Evolutionary conservation across 30 jellyfish, hydroid and myxozoan species (phyloP), one percentile per base, ranked within the genome.

Genomic region (Sanderia malayensis): DNA sequence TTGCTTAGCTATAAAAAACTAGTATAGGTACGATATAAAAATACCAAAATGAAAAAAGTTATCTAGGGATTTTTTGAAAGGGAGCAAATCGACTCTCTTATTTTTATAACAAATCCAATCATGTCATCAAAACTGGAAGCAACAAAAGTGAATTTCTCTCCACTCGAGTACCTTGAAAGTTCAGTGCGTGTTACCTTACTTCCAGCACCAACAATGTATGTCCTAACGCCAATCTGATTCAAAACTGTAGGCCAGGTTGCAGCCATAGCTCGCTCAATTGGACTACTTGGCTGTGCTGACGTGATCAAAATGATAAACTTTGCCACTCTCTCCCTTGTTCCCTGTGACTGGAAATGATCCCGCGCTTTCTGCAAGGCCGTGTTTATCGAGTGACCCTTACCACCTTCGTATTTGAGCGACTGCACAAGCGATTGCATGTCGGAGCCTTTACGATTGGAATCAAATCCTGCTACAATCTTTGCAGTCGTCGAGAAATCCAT

Each of bases 161-260:
- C 85, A 45, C 80, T 60, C 9, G 95, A 60, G 22, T 62, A 69
- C 19, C 64, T 71, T 18, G 33, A 22, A 11, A 86, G 87, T 18
- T 33, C 59, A 18, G 44, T 41, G 28, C 28, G 49, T 10, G 73
- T 69, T 58, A 86, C 89, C 8, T 67, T 67, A 55, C 58, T 44
- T 17, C 89, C 96, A 25, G 83, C 96, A 31, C 94, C 94, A 23
- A 86, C 86, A 31, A 68, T 86, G 19, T 47, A 57, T 18, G 81
- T 13, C 41, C 30, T 52, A 20, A 60, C 88, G 3, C 96, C 96
- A 10, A 23, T 25, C 2, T 18, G 49, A 27, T 79, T 79, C 70
- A 78, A 37, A 11, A 23, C 52, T 30, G 55, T 33, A 33, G 76
- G 75, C 47, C 32, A 13, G 3, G 46, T 44, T n/a, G 47, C 45